phyloP scores from a whole-genome alignment of 64 coral and sea anemone genomes.

The Stichodactyla helianthus region DNA sequence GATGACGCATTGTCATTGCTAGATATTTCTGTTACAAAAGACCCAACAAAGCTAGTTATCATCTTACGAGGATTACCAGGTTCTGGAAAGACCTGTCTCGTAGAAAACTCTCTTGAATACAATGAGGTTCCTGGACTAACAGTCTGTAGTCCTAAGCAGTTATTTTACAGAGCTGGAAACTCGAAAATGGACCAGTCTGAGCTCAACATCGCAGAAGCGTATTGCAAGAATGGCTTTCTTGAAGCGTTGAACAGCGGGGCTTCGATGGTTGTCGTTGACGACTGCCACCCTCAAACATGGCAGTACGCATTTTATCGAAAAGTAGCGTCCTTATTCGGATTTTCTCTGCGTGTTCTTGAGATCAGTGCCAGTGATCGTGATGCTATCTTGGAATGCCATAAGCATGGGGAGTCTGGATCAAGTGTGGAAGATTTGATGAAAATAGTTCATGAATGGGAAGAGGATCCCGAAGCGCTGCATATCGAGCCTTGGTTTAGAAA shows the following conservation, averaged over 20 bases:
- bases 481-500: conserved; percentile 75
- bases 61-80: conserved; percentile 80
- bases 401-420: conserved; percentile 25
- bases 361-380: conserved; percentile 40
- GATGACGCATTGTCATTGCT: conserved; percentile 30
- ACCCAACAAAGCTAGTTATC: conserved; percentile 43
- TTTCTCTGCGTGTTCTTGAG: conserved; percentile 50
- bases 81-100: conserved; percentile 63
- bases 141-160: conserved; percentile 46
- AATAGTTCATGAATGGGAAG: conserved; percentile 51
- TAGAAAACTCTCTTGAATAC: conserved; percentile 62
- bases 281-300: conserved; percentile 48
- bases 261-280: conserved; percentile 64
- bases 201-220: conserved; percentile 76
- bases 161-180: conserved; percentile 66
- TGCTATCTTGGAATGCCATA: conserved; percentile 42
- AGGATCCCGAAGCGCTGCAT: conserved; percentile 30
- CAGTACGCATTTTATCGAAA: conserved; percentile 54
- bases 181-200: conserved; percentile 45
- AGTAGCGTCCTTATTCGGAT: conserved; percentile 60
- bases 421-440: conserved; percentile 43
- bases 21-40: neutral
- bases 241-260: conserved; percentile 48
- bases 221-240: conserved; percentile 53
- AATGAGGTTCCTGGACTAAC: conserved; percentile 15